Evolutionary conservation across 1,140 invertebrate species (phyloP), one percentile per base, ranked within the genome.

Genomic region (Lineus longissimus): DNA sequence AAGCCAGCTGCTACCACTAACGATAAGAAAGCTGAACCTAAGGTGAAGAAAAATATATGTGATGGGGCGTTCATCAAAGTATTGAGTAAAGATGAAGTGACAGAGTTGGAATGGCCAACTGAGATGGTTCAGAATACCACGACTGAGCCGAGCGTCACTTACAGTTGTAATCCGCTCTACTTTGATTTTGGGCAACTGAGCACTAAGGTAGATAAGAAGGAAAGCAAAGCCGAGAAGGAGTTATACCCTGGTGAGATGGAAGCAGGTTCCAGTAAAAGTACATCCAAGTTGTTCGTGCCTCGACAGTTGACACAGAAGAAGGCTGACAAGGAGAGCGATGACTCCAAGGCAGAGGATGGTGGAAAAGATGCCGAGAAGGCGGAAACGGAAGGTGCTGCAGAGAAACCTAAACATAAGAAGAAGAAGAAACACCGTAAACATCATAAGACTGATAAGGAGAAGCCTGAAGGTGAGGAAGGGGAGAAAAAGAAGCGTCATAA

Each of bases 121-220:
- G 75, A 73, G 54, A 77, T 75, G 70, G 64, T 77, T 2, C 66
- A 75, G 56, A 67, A 70, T 56, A 75, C 75, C 1, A 69, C 57
- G 22, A 64, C 67, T 9, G 47, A 65, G 33, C 75, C 75, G 1
- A n/a, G 22, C 1, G 58, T 77, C 9, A 62, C 43, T 13, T 77
- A 62, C 54, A 73, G 72, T 54, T 77, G 75, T 67, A 74, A 77
- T 62, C 75, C 75, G 31, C 60, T 77, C 2, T 62, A 63, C 57
- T 77, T 77, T 68, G 73, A 77, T 63, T 77, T 75, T 62, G 29
- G 45, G 27, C 33, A 45, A 25, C 17, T 43, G 33, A 27, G 33
- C 17, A 27, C 23, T 17, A 60, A 40, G n/a, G 25, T 40, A 1
- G 40, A 60, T 22, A 27, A 23, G 27, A 58, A 33, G 15, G 56